Evolutionary conservation across 30 jellyfish, hydroid and myxozoan species (phyloP), one percentile per base, ranked within the genome.

Genomic region (Hydractinia symbiolongicarpus): DNA sequence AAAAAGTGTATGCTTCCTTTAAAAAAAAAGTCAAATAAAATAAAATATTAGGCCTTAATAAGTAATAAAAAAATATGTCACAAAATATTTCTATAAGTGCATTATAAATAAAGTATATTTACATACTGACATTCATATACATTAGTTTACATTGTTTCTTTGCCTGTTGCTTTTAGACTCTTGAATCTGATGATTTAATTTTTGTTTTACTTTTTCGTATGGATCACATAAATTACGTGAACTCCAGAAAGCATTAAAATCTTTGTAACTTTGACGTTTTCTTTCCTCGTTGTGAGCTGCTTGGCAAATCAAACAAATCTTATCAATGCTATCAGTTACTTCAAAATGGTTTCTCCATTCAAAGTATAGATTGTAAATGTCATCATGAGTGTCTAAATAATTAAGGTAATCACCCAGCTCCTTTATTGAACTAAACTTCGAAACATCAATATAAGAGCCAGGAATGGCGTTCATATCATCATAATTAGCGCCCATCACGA

Each of bases 291-390:
- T 52, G 83, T 93, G 95, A 60, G 81, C 76, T 5, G 95, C 95
- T 62, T 71, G 86, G 73, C 98, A 93, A 64, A 81, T 67, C 61
- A 83, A 84, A 76, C 98, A 93, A 50, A 93, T 76, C 79, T 83
- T 81, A 61, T 93, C 95, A 21, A 83, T 70, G 21, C 90, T 94
- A 54, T 61, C 77, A 50, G 81, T 77, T 15, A 93, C 89, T 81
- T 93, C 88, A 77, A 76, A 87, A 7, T 83, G 77, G 53, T 84
- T 54, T 75, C 84, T 88, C 98, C 98, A 93, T 57, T 84, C 79
- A 66, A 93, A 93, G 81, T 87, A 93, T 72, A 81, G 82, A 81
- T 93, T 93, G 67, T 93, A 93, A n/a, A 93, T 95, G 10, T 88
- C 78, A 53, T 86, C 89, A 80, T 93, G 84, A n/a, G 79, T 61